These are phyloP conservation scores for Myotis yumanensis DNA, from an alignment of 2,113 vertebrate species.

Conservation along the genomic window DNA sequence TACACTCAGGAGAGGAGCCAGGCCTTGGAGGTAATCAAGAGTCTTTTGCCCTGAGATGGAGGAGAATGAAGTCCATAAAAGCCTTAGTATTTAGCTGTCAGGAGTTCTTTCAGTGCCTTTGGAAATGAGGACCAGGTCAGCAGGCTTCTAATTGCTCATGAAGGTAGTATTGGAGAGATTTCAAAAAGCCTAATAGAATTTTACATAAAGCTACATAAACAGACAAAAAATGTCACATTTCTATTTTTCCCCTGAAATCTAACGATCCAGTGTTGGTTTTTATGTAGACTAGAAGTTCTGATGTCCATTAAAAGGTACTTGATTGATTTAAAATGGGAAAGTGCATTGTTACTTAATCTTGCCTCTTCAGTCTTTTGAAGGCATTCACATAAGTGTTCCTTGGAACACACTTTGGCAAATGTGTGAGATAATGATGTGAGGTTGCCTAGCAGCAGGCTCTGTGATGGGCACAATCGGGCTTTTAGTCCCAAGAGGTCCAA, in stretches of 20 bases:
- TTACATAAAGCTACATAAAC: neutral
- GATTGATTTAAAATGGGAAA: constrained; percentile 40
- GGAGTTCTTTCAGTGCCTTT: neutral
- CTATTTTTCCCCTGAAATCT: constrained; percentile 21
- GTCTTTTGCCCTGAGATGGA: neutral
- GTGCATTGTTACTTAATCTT: constrained; percentile 35
- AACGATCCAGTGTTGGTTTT: neutral
- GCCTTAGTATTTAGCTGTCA: neutral
- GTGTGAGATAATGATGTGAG: constrained; percentile 46
- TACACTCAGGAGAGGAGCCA: neutral
- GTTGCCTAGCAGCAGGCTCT: constrained; percentile 51
- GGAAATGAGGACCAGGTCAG: neutral
- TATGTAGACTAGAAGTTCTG: neutral
- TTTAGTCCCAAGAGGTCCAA: constrained; percentile 47
- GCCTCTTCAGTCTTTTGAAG: constrained; percentile 1
- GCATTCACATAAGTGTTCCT: constrained; percentile 34
- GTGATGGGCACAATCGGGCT: constrained; percentile 16
- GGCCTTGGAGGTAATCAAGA: neutral
- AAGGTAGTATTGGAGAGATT: neutral
- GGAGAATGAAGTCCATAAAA: neutral
- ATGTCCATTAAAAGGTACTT: constrained; percentile 16
- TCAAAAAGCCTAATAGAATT: constrained; percentile 13
- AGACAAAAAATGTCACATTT: neutral
- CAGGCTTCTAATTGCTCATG: neutral
- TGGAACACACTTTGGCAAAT: constrained; percentile 59